A percentile compares a stretch with the other conserved stretches of the same genome.
Conservation (phyloP, 2,113 vertebrate genomes). For the Butastur rufipennis region DNA sequence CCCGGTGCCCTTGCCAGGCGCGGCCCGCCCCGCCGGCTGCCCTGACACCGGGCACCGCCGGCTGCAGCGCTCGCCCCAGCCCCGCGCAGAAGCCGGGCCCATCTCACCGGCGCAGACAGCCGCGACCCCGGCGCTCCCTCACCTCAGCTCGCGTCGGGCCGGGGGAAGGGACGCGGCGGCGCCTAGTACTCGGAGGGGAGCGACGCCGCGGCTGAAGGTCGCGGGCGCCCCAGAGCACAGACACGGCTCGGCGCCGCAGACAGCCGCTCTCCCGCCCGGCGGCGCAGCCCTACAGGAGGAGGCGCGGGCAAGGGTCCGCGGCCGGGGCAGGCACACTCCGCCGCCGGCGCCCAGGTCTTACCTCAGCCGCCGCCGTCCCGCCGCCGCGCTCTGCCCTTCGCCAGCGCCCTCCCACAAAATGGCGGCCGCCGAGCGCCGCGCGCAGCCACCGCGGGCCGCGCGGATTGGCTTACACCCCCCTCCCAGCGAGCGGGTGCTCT, state of each 20-base stretch:
- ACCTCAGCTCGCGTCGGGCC: neutral
- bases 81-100: neutral
- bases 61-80: neutral
- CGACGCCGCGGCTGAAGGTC: neutral
- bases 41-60: neutral
- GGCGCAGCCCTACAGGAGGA: accelerated
- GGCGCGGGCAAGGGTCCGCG: accelerated
- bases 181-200: accelerated
- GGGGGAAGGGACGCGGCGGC: too few species aligned
- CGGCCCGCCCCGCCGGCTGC: too few species aligned
- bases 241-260: accelerated
- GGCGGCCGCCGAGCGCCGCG: neutral
- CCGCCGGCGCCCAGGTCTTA: accelerated
- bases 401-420: constrained; percentile 17
- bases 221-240: neutral
- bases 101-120: neutral
- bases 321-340: accelerated
- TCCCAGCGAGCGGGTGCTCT: accelerated
- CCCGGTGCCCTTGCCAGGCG: neutral
- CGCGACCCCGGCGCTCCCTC: neutral
- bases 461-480: neutral
- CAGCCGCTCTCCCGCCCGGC: accelerated
- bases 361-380: neutral
- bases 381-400: neutral
- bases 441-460: accelerated